These are phyloP conservation scores for Mamestra configurata DNA, from an alignment of 1,140 invertebrate genomes.

Conservation along the genomic window DNA sequence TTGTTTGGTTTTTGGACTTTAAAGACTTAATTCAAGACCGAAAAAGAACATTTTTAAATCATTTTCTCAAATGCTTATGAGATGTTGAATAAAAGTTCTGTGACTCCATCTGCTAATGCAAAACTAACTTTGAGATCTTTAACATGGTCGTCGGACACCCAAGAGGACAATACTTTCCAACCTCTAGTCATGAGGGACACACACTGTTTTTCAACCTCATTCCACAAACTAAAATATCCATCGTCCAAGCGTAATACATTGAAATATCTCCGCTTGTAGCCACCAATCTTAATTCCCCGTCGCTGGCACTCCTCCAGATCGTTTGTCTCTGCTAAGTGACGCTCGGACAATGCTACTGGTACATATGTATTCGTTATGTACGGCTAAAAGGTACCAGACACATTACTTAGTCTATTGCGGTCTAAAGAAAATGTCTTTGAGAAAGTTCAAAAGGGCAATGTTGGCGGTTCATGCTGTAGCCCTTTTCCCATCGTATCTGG, in stretches of 20 bases:
- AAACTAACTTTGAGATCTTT: too few species aligned
- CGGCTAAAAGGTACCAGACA: constrained; percentile 9
- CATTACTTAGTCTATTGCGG: constrained; percentile 9
- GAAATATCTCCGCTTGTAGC: constrained; percentile 31
- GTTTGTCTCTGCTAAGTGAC: constrained; percentile 47
- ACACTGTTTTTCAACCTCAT: not conserved
- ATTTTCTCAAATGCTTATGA: too few species aligned
- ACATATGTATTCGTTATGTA: constrained; percentile 33
- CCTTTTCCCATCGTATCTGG: too few species aligned
- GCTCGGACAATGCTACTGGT: constrained; percentile 38
- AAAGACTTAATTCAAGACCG: too few species aligned
- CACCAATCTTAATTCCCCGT: constrained; percentile 46
- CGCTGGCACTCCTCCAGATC: constrained; percentile 44
- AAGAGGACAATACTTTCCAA: not conserved
- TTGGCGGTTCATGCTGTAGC: too few species aligned
- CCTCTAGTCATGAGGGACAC: too few species aligned
- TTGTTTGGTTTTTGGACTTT: too few species aligned
- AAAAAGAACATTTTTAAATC: too few species aligned
- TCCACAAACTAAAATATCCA: constrained; percentile 1
- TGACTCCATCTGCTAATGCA: too few species aligned
- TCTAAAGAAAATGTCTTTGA: not conserved
- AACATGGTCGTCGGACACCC: too few species aligned
- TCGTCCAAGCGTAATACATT: constrained; percentile 27
- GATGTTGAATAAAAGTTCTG: too few species aligned
- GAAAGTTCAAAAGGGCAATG: too few species aligned